A percentile compares a stretch with the other conserved stretches of the same genome.
These are phyloP conservation scores for Cantharis rufa DNA, from an alignment of 2,888 invertebrate species.

Conservation along the genomic window DNA sequence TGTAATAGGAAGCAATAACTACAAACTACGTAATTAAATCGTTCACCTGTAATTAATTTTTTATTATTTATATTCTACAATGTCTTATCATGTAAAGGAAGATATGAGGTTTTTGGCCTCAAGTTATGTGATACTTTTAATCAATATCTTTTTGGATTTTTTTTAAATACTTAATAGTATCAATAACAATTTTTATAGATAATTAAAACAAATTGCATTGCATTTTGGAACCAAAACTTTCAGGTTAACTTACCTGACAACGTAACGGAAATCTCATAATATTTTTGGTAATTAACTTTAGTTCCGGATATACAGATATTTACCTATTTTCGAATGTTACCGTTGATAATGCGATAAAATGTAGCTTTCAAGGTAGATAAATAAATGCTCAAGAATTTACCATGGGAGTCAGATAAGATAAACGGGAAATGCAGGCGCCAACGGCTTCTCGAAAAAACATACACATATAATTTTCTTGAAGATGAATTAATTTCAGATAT, in stretches of 20 bases:
- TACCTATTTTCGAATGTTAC: not conserved
- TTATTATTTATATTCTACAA: too few relatives aligned
- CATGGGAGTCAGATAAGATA: not conserved
- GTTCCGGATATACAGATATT: not conserved
- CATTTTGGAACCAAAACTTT: not conserved
- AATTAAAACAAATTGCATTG: not conserved
- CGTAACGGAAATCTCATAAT: not conserved
- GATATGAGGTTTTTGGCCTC: not conserved
- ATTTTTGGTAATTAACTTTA: not conserved
- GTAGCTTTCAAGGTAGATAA: not conserved
- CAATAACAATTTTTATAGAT: not conserved
- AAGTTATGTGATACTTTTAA: not conserved
- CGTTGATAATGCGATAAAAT: not conserved
- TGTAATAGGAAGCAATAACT: too few relatives aligned
- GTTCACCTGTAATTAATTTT: too few relatives aligned
- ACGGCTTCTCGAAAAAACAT: not conserved
- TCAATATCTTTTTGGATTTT: not conserved
- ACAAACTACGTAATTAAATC: too few relatives aligned
- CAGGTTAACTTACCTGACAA: not conserved
- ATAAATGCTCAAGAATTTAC: not conserved
- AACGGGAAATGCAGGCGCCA: not conserved
- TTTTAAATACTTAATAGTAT: not conserved
- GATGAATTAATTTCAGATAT: not conserved
- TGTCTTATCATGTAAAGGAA: not conserved
- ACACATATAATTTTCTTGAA: not conserved